Base-by-base conservation (phyloP, 1,140 invertebrate species). In the Drosophila takahashii region DNA sequence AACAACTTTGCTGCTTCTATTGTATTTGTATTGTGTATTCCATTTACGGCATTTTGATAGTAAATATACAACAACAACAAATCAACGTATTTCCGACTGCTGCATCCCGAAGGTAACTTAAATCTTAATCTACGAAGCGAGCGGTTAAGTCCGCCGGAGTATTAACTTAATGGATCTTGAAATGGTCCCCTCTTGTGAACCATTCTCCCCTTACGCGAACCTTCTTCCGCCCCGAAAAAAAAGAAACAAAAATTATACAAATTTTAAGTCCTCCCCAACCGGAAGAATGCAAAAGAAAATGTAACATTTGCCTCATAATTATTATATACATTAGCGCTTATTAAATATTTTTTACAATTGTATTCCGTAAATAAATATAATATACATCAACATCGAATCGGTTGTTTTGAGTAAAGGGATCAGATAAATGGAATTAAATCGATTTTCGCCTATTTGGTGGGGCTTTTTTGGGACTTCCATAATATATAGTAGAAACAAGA, bases 321-420 rank as follows among this genome's bases (percentile, higher is more conserved):
- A 81, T 77, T 62, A 70, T 47, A 84, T 65, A 86, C 45, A 71
- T 81, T 79, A 87, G 54, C 61, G 53, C 70, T 65, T 78, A 81
- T 72, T 67, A 72, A 54, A 79, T 77, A 83, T 67, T 86, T 86
- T 86, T 83, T 83, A 83, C 75, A 86, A 87, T 72, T 86, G 79
- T 83, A 86, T 79, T 78, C 60, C 69, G 67, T 77, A 74, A 86
- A 73, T 59, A 71, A 79, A 70, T 70, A 70, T 70, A 70, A 66
- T 52, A 78, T 64, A 83, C 65, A 69, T 60, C 59, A 65, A 75
- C 66, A 65, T 65, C 3, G 45, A 47, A 10, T 13, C 2, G 4
- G 0, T 2, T 54, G 18, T 39, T 37, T 53, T 37, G 11, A 8
- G 22, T n/a, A 3, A n/a, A 13, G 13, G n/a, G 11, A 13, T 6